Evolutionary conservation across 2,888 invertebrate genomes (phyloP), one percentile per base, ranked within the genome.

Genomic region (Smittia sp.): DNA sequence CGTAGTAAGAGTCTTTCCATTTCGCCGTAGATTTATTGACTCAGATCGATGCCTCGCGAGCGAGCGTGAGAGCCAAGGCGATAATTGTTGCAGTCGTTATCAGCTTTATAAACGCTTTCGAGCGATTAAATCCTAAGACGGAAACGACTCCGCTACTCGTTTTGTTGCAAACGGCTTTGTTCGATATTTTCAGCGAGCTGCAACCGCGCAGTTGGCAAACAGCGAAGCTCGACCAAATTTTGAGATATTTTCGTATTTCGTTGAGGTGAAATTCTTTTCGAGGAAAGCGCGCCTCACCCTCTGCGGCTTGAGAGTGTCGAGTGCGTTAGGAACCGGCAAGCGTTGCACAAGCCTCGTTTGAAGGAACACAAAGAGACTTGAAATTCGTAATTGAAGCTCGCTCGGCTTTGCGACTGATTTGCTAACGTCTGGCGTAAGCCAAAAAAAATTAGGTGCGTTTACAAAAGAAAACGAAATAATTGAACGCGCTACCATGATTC

Each of bases 381-480:
- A 32, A 32, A n/a, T n/a, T 32, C 32, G 32, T 32, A 32, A 6
- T 32, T 32, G 32, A 32, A 32, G 32, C 46, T n/a, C 46, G 46
- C 39, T 39, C 39, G 46, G 9, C n/a, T 46, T 32, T 46, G 15
- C 11, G 46, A 46, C 15, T 15, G 46, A 46, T 46, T 46, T 11
- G 46, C 15, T 46, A 46, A 46, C 15, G 46, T 46, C 15, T 46
- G 46, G 46, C 46, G 46, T 46, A 46, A 46, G 46, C 46, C 46
- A 46, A 32, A 32, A 32, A 32, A 32, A 32, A 32, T 32, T 32
- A 32, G 32, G 32, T 9, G 32, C 32, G 32, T 32, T 32, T 32
- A 32, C 46, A n/a, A 15, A 46, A 46, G 46, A 46, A 46, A 46
- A 46, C 11, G n/a, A 46, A 46, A 46, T 46, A 46, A 46, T 46